Evolutionary conservation across 1,140 invertebrate genomes (phyloP), one percentile per base, ranked within the genome.

Genomic region (Lepidurus couesii): DNA sequence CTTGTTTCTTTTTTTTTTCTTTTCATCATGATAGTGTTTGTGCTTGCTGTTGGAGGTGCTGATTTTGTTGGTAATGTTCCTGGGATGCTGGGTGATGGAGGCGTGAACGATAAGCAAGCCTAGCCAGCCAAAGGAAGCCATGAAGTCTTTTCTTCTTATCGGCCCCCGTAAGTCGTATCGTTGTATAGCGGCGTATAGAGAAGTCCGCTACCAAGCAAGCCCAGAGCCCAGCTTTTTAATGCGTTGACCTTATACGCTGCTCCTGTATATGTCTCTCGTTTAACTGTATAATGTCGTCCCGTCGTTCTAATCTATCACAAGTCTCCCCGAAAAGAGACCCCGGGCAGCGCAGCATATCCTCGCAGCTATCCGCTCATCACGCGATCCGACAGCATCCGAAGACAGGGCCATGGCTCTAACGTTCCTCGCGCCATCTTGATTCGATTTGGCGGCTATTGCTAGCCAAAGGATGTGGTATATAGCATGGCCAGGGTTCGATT

Each of bases 101-200:
- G 53, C 53, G 16, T 16, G 53, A 65, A 21, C 53, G 53, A 65
- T 65, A 65, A 65, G 53, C 53, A 65, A 65, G 53, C 53, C 21
- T 65, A n/a, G 53, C 53, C 53, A 65, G 53, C 53, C 13, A 65
- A 65, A 65, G 53, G 53, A 65, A 65, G 53, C 53, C 53, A 65
- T 65, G 53, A 65, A 65, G 53, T 13, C 53, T 65, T 65, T 65
- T 65, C 53, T 13, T 21, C 53, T 65, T 65, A 65, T 65, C 53
- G 13, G 21, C 53, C n/a, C 47, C 53, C 13, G 53, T 65, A 65
- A 7, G 53, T 65, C 53, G 53, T 65, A 65, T 65, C 53, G 13
- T 13, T 10, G 53, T 65, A 65, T 16, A 65, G 53, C 53, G 9
- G 21, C 53, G 53, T 65, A 65, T 65, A 65, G 53, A 65, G 53